These are phyloP conservation scores for Harpalus rubripes DNA, from an alignment of 2,888 invertebrate genomes.

Conservation along the genomic window DNA sequence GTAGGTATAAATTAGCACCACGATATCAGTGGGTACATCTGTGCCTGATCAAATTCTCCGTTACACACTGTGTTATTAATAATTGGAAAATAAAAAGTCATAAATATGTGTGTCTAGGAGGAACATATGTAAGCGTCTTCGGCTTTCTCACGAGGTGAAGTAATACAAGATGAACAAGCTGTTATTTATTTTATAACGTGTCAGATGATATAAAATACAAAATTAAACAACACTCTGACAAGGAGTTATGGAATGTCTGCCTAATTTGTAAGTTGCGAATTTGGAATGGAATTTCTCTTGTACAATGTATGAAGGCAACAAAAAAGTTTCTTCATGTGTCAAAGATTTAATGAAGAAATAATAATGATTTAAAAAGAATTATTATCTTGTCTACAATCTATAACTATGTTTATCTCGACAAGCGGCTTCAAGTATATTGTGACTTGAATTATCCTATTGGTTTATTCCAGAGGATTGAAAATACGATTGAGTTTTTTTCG, in stretches of 20 bases:
- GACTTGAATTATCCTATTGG: too few species aligned
- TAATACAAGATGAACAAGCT: constrained; percentile 5
- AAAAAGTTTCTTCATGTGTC: background rate
- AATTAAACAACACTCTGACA: constrained; percentile 12
- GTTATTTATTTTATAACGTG: constrained; percentile 43
- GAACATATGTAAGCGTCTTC: constrained; percentile 25
- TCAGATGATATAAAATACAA: background rate
- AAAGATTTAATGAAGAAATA: constrained; percentile 4
- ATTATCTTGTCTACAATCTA: too few species aligned
- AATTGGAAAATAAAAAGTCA: constrained; percentile 45
- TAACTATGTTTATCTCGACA: too few species aligned
- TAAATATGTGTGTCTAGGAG: constrained; percentile 34
- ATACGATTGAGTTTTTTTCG: too few species aligned
- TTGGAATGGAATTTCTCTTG: background rate
- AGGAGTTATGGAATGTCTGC: background rate
- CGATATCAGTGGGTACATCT: constrained; percentile 25
- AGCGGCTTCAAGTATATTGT: too few species aligned
- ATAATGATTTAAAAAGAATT: too few species aligned
- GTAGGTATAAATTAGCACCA: constrained; percentile 36
- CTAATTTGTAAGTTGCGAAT: background rate
- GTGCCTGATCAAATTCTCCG: constrained; percentile 34
- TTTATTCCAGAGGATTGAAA: too few species aligned
- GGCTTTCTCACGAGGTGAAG: constrained; percentile 30
- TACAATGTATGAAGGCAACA: background rate
- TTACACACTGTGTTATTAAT: constrained; percentile 35